Conservation (phyloP, 2,888 invertebrate genomes). For the Ypsolopha scabrella region DNA sequence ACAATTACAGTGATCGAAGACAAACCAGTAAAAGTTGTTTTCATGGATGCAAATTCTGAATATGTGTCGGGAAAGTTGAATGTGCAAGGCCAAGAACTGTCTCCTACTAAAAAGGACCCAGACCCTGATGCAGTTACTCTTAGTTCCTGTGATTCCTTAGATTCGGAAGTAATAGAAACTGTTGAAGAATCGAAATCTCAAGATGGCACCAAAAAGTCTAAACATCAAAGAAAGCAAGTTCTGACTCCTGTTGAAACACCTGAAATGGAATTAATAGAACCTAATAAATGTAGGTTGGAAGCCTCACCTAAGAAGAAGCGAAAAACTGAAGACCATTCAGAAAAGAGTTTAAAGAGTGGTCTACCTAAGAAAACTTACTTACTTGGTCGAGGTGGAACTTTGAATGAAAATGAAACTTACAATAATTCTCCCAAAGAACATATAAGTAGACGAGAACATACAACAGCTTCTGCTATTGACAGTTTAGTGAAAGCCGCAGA, state of each 20-base stretch:
- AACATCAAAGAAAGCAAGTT: conserved; percentile 64
- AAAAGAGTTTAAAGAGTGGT: conserved; percentile 36
- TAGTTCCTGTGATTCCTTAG: conserved; percentile 37
- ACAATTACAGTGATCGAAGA: conserved; percentile 57
- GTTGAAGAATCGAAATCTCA: conserved; percentile 30
- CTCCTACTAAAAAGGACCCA: conserved; percentile 31
- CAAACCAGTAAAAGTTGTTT: conserved; percentile 58
- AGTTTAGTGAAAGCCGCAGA: conserved; percentile 61
- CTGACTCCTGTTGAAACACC: conserved; percentile 56
- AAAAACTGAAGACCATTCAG: conserved; percentile 35
- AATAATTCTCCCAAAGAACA: conserved; percentile 21
- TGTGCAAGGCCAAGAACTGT: conserved; percentile 47
- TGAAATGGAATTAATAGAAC: conserved; percentile 57
- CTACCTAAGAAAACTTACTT: conserved; percentile 56
- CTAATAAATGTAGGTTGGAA: conserved; percentile 41
- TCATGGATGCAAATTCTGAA: conserved; percentile 39
- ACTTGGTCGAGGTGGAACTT: conserved; percentile 29
- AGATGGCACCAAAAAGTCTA: conserved; percentile 36
- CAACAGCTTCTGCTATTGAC: conserved; percentile 49
- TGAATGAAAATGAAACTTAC: conserved; percentile 19
- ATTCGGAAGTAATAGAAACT: conserved; percentile 36
- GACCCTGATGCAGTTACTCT: conserved; percentile 18
- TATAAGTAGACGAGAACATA: neutral
- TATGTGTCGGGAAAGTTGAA: conserved; percentile 36
- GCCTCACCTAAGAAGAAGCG: conserved; percentile 53